phyloP scores from a whole-genome alignment of 1,140 invertebrate species.

The Cephus cinctus region DNA sequence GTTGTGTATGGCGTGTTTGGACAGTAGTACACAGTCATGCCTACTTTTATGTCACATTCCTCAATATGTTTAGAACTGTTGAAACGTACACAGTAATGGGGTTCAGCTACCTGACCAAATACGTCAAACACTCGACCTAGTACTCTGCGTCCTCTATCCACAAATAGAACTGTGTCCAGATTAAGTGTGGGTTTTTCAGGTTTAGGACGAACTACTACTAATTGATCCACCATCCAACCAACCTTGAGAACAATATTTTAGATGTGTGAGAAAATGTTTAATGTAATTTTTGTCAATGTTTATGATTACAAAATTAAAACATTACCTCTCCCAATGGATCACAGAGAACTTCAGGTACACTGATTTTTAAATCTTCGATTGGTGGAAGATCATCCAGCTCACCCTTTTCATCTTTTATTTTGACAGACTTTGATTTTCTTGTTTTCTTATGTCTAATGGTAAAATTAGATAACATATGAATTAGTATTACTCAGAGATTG shows the following conservation, averaged over 20 bases:
- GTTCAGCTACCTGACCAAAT: conserved; percentile 76
- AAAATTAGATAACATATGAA: neutral
- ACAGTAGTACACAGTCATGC: conserved; percentile 76
- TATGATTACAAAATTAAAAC: conserved; percentile 5
- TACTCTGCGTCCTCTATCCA: conserved; percentile 69
- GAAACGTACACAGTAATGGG: conserved; percentile 80
- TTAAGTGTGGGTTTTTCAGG: conserved; percentile 71
- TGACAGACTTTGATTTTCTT: conserved; percentile 1
- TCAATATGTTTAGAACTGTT: conserved; percentile 74
- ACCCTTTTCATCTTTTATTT: conserved; percentile 20
- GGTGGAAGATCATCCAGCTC: conserved; percentile 74
- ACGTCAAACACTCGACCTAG: conserved; percentile 87
- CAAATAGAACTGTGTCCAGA: conserved; percentile 81
- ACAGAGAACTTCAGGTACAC: conserved; percentile 72
- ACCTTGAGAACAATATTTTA: conserved; percentile 31
- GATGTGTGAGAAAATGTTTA: conserved; percentile 8
- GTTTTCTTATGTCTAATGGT: conserved; percentile 4
- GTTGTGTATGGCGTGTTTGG: conserved; percentile 72
- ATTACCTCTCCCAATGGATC: conserved; percentile 72
- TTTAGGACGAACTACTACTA: conserved; percentile 46
- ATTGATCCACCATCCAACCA: conserved; percentile 47
- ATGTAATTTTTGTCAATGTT: conserved; percentile 8
- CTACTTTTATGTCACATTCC: conserved; percentile 63
- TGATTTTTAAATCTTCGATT: conserved; percentile 80
- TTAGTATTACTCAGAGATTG: neutral